Base-by-base conservation (phyloP, 1,140 invertebrate genomes). In the Bombus terrestris region DNA sequence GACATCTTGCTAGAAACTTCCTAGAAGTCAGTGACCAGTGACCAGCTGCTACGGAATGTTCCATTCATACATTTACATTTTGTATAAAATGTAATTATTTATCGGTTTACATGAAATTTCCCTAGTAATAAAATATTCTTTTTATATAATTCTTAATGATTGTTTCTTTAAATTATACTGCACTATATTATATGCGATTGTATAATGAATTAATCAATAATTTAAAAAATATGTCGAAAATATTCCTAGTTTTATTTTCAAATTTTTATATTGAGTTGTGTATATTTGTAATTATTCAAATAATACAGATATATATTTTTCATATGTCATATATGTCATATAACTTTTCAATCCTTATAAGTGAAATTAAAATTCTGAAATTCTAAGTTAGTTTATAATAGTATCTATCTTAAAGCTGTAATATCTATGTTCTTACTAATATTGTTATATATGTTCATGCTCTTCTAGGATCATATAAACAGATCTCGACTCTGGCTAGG, bases 1-100 rank as follows among this genome's bases (percentile, higher is more conserved):
- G 94, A 94, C 93, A 95, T 95, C 92, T 94, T 94, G 89, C 88
- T 91, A 92, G 91, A 92, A 91, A 92, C 90, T 92, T 93, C 87
- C 89, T 90, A 92, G 91, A 91, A 91, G 83, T 90, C 86, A 83
- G 76, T 86, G 85, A 83, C 90, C 86, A 85, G 76, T 86, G 83
- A 83, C 90, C 89, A 83, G 79, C 88, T 88, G 71, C 74, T 87
- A 73, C 73, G 82, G 35, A 83, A 88, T 76, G 77, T 75, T 89
- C 88, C 89, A 87, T 83, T 79, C 53, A 35, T 82, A 37, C 39
- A 76, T 83, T 83, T 81, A 64, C 22, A 28, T 39, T 71, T 35
- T 22, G 59, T 71, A 57, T 32, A 22, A 68, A 35, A 47, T 57
- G 25, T 77, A 62, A 57, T 76, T 73, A 37, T 25, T 22, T 35